These are phyloP conservation scores for Chloroceryle amazona DNA, from an alignment of 2,797 vertebrate genomes.

Conservation along the genomic window DNA sequence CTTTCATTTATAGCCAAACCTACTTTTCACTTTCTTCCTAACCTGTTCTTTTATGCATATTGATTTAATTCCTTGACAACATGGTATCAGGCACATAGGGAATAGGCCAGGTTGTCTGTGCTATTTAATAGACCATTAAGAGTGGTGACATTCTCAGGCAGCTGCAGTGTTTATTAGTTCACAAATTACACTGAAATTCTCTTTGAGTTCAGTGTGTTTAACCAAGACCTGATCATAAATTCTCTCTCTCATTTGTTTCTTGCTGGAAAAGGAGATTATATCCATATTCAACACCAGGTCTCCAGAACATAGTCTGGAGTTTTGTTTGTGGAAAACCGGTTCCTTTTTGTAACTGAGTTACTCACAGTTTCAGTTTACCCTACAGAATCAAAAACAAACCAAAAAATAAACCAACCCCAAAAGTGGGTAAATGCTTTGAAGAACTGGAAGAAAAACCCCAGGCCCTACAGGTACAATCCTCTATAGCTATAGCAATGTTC, in stretches of 20 bases:
- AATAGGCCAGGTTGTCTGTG: background rate
- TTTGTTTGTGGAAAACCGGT: background rate
- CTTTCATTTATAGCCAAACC: too few species aligned
- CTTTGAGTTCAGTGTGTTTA: background rate
- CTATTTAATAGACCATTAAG: background rate
- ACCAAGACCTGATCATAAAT: background rate
- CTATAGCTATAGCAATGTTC: background rate
- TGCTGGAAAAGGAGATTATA: background rate
- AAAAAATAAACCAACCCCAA: too few species aligned
- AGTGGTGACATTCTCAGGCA: background rate
- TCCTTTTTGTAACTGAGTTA: background rate
- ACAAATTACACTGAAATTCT: background rate
- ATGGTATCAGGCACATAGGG: background rate
- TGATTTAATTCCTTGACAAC: background rate
- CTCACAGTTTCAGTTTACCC: background rate
- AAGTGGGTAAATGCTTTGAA: background rate
- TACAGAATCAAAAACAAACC: background rate
- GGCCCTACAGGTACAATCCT: background rate
- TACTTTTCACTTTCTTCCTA: background rate
- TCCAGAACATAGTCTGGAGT: background rate
- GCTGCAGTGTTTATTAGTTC: background rate
- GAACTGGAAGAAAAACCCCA: background rate
- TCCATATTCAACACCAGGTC: background rate
- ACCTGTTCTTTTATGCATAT: background rate
- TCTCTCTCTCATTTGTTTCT: background rate